Evolutionary conservation across 2,113 vertebrate species (phyloP).

Genomic region (Eptesicus fuscus): DNA sequence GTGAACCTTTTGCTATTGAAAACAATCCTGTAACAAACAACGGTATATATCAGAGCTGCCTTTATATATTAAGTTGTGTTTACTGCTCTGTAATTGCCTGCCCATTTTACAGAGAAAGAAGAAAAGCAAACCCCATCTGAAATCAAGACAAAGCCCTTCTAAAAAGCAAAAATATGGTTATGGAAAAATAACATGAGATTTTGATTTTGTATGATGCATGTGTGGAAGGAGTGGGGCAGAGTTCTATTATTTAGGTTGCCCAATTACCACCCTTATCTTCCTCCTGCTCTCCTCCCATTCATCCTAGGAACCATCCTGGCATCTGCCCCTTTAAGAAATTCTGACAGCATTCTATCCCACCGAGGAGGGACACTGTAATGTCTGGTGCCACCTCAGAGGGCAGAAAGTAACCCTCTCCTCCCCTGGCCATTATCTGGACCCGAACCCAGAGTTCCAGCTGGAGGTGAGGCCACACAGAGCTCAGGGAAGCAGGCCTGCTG

Average conservation of each 20-base stretch:
- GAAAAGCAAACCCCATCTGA: neutral
- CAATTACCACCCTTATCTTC: neutral
- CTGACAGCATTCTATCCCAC: neutral
- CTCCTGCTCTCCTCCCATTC: neutral
- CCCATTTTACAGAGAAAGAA: neutral
- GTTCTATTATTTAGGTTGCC: neutral
- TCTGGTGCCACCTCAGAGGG: neutral
- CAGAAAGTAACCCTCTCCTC: neutral
- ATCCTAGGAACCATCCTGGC: neutral
- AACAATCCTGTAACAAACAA: neutral
- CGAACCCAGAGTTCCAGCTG: neutral
- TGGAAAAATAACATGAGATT: neutral
- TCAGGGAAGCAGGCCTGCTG: neutral
- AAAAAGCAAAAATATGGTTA: neutral
- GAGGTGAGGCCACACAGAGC: neutral
- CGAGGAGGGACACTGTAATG: neutral
- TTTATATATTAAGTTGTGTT: constrained; percentile 33
- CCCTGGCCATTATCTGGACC: neutral
- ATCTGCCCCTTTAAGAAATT: neutral
- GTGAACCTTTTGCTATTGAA: neutral
- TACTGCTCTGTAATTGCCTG: neutral
- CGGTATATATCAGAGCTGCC: neutral
- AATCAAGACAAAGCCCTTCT: neutral
- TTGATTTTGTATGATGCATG: neutral
- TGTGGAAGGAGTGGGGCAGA: neutral